phyloP scores from a whole-genome alignment of 2,888 invertebrate species.

The Cyaniris semiargus region DNA sequence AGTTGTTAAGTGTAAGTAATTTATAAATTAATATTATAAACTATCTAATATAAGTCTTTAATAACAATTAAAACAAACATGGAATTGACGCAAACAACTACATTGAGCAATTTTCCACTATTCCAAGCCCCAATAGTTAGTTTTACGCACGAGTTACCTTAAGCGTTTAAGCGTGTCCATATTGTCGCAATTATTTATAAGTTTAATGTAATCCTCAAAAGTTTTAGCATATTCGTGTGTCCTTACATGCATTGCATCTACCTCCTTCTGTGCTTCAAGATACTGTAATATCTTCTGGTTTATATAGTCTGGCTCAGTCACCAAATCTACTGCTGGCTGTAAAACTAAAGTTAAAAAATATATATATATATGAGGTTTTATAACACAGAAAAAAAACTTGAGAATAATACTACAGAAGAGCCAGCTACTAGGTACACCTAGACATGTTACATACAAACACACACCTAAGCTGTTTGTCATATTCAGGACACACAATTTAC shows the following conservation, averaged over 20 bases:
- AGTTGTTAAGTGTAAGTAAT: background rate
- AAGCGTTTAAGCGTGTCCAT: conserved; percentile 91
- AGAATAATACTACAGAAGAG: background rate
- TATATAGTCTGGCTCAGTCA: conserved; percentile 95
- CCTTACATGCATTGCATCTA: conserved; percentile 87
- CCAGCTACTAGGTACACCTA: background rate
- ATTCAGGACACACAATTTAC: too few relatives aligned
- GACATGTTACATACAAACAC: too few relatives aligned
- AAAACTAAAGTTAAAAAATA: conserved; percentile 79
- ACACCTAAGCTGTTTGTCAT: too few relatives aligned
- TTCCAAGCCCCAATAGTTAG: conserved; percentile 40
- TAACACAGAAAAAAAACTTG: too few relatives aligned
- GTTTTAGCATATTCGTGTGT: conserved; percentile 94
- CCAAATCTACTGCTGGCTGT: conserved; percentile 89
- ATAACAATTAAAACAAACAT: too few relatives aligned
- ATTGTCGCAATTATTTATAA: conserved; percentile 90
- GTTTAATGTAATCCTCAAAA: conserved; percentile 92
- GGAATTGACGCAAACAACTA: background rate
- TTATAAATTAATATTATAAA: background rate
- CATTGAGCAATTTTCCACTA: background rate
- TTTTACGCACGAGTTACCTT: conserved; percentile 74
- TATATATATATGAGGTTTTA: too few relatives aligned
- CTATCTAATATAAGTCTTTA: background rate
- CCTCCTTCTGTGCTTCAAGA: conserved; percentile 89
- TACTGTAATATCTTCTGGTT: conserved; percentile 92